Evolutionary conservation across 2,797 vertebrate genomes (phyloP).

Genomic region (Pterois miles): DNA sequence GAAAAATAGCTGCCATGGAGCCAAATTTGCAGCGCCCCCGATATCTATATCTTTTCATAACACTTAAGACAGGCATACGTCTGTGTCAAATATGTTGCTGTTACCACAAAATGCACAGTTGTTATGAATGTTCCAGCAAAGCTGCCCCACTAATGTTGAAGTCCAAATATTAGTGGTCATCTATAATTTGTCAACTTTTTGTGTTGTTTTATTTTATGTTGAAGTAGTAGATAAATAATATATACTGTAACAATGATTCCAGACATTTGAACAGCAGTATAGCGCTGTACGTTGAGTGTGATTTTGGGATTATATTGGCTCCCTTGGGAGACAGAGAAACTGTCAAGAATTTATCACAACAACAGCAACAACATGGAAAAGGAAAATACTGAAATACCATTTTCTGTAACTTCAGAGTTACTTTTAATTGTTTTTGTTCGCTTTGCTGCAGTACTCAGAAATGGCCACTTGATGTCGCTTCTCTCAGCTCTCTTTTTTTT

Average conservation of each 20-base stretch:
- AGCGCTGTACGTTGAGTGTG: too few species aligned
- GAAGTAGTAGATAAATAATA: background rate
- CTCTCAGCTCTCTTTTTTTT: background rate
- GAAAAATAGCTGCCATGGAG: too few species aligned
- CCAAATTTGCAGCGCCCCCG: too few species aligned
- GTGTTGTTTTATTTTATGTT: background rate
- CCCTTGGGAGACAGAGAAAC: too few species aligned
- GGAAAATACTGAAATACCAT: background rate
- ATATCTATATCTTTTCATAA: too few species aligned
- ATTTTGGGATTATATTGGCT: too few species aligned
- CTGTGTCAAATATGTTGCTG: too few species aligned
- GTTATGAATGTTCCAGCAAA: too few species aligned
- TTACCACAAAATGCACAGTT: too few species aligned
- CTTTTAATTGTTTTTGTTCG: too few species aligned
- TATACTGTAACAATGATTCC: background rate
- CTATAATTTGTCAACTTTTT: background rate
- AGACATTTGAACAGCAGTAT: background rate
- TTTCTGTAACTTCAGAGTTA: background rate
- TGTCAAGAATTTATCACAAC: too few species aligned
- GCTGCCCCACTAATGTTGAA: background rate
- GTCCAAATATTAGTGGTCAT: background rate
- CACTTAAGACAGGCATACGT: too few species aligned
- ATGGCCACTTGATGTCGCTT: background rate
- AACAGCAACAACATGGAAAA: background rate
- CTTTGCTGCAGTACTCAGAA: background rate